A percentile compares a stretch with the other conserved stretches of the same genome.
phyloP scores from a whole-genome alignment of 2,888 invertebrate genomes.

The Stenotaenia linearis region DNA sequence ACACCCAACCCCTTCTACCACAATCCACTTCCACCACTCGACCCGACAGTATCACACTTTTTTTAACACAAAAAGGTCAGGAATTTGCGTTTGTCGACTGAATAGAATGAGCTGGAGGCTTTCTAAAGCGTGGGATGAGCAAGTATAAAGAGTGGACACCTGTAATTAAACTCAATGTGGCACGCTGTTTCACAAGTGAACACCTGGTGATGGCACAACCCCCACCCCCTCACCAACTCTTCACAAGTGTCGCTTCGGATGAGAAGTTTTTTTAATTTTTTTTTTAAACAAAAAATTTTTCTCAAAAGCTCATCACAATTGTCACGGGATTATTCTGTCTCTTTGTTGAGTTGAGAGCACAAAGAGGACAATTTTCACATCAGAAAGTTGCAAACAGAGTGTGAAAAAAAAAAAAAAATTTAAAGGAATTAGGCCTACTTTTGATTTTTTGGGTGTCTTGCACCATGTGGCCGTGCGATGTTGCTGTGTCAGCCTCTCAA shows the following conservation, averaged over 20 bases:
- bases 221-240: not conserved
- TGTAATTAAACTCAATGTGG: slow-evolving; percentile 10
- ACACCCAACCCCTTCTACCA: too few relatives aligned
- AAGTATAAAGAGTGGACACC: slow-evolving; percentile 5
- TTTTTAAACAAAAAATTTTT: too few relatives aligned
- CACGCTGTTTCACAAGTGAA: slow-evolving; percentile 13
- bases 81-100: not conserved
- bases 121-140: slow-evolving; percentile 1
- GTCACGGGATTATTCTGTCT: slow-evolving; percentile 2
- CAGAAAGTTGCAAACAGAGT: slow-evolving; percentile 12
- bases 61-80: too few relatives aligned
- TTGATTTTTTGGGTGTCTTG: not conserved
- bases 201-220: slow-evolving; percentile 9
- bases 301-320: not conserved
- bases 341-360: not conserved
- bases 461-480: not conserved
- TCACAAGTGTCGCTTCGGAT: not conserved
- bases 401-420: not conserved
- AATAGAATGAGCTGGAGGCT: not conserved
- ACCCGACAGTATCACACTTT: too few relatives aligned
- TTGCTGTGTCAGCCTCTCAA: not conserved
- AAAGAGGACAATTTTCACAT: slow-evolving; percentile 26
- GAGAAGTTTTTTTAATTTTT: not conserved
- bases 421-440: not conserved
- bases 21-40: too few relatives aligned